Evolutionary conservation across 2,888 invertebrate species (phyloP).

Genomic region (Mythimna albipuncta): DNA sequence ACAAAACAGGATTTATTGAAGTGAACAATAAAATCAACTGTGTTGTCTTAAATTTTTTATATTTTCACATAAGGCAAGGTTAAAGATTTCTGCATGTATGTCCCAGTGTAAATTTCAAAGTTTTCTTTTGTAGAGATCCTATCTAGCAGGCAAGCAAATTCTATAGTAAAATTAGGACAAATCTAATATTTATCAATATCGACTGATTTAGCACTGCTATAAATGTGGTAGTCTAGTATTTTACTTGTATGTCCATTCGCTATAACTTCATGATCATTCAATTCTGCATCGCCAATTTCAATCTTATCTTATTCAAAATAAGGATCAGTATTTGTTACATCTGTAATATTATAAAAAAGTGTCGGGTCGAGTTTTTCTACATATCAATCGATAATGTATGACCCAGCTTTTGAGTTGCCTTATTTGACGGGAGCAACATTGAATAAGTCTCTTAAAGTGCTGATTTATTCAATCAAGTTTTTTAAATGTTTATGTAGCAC

Average conservation of each 20-base stretch:
- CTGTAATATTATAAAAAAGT: slow-evolving; percentile 44
- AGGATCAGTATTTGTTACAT: slow-evolving; percentile 15
- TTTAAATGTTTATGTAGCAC: slow-evolving; percentile 8
- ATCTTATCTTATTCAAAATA: not conserved
- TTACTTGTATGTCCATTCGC: slow-evolving; percentile 14
- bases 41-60: not conserved
- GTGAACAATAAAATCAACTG: not conserved
- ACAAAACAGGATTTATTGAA: not conserved
- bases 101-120: not conserved
- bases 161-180: slow-evolving; percentile 5
- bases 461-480: slow-evolving; percentile 60
- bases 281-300: not conserved
- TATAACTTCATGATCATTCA: slow-evolving; percentile 1
- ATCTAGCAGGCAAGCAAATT: not conserved
- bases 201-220: not conserved
- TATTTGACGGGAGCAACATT: slow-evolving; percentile 56
- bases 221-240: slow-evolving; percentile 27
- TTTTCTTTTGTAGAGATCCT: not conserved
- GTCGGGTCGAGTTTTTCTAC: slow-evolving; percentile 55
- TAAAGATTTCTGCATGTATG: not conserved
- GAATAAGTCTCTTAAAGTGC: slow-evolving; percentile 46
- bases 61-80: not conserved
- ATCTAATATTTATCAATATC: slow-evolving; percentile 2
- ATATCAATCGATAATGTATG: slow-evolving; percentile 44
- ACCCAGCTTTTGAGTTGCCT: slow-evolving; percentile 56